Evolutionary conservation across 2,113 vertebrate genomes (phyloP), one percentile per base, ranked within the genome.

Genomic region (Istiophorus platypterus): DNA sequence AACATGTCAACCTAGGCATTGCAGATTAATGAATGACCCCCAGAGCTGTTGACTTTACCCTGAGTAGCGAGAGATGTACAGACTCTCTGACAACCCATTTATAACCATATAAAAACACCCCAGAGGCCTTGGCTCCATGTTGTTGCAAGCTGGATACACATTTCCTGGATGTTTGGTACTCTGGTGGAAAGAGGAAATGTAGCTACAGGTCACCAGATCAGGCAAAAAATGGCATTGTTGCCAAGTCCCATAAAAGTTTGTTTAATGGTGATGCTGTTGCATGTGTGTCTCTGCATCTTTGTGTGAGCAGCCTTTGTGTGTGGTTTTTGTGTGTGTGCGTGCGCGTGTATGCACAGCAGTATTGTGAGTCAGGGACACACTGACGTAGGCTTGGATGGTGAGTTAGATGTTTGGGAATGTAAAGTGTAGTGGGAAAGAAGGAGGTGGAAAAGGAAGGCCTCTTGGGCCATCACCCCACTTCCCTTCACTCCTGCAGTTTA

Each of bases 21-120:
- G 81, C 73, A 89, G 89, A 92, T 92, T 92, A 93, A 93, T 91
- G 78, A 93, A 88, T 84, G 88, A 82, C 85, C 88, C 66, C 80
- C 70, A 72, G 78, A 76, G 78, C 59, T 94, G 93, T 94, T 94
- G 93, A 93, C 89, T 94, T 93, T 93, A 92, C 91, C 85, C 86
- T 91, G 92, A 90, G 65, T 72, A 72, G 82, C 75, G 56, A 86
- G 77, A 82, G 85, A 92, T 81, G 87, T 78, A 49, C 88, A 78
- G 81, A 85, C 84, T 57, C 68, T 78, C 77, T 82, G 91, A 91
- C 89, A 92, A 70, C 34, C 70, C 85, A 91, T 94, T 91, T 89
- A 90, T 92, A 93, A 92, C 78, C 72, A 5, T 77, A 82, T 63
- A 34, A 87, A 89, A 90, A 90, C 82, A 87, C 57, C 58, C 76